Percentiles rank a stretch among this genome's conserved stretches.
phyloP scores from a whole-genome alignment of 2,888 invertebrate species.

The Oscheius onirici region DNA sequence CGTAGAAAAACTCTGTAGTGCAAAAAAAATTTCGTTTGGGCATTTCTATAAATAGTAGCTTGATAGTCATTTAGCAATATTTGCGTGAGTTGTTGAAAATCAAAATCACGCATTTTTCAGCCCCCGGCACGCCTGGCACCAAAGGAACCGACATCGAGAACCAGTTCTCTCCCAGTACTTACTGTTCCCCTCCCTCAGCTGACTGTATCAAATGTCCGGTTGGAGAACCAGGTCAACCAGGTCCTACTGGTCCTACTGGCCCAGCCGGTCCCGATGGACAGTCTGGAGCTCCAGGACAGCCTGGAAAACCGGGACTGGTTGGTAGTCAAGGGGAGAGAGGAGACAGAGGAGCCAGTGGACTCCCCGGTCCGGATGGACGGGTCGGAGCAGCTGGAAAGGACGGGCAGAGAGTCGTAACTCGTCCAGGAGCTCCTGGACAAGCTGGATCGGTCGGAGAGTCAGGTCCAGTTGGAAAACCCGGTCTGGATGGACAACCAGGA shows the following conservation, averaged over 20 bases:
- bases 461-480: slow-evolving; percentile 37
- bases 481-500: slow-evolving; percentile 38
- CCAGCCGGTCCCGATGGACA: slow-evolving; percentile 41
- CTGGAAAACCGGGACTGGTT: slow-evolving; percentile 22
- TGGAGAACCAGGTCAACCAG: slow-evolving; percentile 44
- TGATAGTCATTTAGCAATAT: too few relatives aligned
- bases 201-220: slow-evolving; percentile 51
- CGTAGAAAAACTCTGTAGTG: too few relatives aligned
- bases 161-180: slow-evolving; percentile 23
- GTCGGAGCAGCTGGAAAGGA: slow-evolving; percentile 43
- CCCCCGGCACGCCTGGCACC: slow-evolving; percentile 42
- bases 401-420: background rate
- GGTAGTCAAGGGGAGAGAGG: slow-evolving; percentile 28
- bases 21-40: too few relatives aligned
- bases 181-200: slow-evolving; percentile 20
- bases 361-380: slow-evolving; percentile 17
- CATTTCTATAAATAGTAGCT: too few relatives aligned
- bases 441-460: slow-evolving; percentile 15
- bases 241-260: slow-evolving; percentile 43
- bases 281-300: slow-evolving; percentile 36
- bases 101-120: too few relatives aligned
- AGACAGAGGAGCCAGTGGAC: slow-evolving; percentile 29
- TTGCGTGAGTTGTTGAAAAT: too few relatives aligned
- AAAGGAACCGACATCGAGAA: slow-evolving; percentile 48
- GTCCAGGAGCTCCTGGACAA: slow-evolving; percentile 9